phyloP scores from a whole-genome alignment of 2,113 vertebrate genomes.

The Heloderma charlesbogerti region DNA sequence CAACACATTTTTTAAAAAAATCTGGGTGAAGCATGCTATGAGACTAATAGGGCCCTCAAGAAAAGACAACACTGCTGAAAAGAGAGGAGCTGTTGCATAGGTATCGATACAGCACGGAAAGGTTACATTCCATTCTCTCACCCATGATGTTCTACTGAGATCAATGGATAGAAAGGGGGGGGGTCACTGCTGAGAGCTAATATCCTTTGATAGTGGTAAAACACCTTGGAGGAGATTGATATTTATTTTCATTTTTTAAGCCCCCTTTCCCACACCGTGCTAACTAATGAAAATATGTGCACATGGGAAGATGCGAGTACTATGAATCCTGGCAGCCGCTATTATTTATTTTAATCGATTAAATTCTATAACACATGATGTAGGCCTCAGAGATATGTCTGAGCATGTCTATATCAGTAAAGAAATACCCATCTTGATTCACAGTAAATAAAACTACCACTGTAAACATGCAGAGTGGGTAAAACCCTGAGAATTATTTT shows the following conservation, averaged over 20 bases:
- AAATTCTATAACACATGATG: neutral
- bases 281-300: neutral
- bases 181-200: neutral
- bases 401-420: neutral
- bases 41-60: slow-evolving; percentile 14
- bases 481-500: neutral
- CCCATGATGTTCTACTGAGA: neutral
- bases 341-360: neutral
- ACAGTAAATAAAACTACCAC: neutral
- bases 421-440: neutral
- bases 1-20: neutral
- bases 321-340: neutral
- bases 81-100: neutral
- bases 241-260: neutral
- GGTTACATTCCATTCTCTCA: slow-evolving; percentile 15
- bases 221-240: neutral
- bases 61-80: slow-evolving; percentile 6
- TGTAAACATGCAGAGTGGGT: neutral
- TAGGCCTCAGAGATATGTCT: neutral
- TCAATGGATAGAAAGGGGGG: neutral
- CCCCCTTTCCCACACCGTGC: neutral
- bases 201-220: neutral
- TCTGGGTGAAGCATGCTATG: neutral
- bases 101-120: neutral
- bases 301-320: neutral